phyloP scores from a whole-genome alignment of 2,888 invertebrate species.

The Pollenia amentaria region DNA sequence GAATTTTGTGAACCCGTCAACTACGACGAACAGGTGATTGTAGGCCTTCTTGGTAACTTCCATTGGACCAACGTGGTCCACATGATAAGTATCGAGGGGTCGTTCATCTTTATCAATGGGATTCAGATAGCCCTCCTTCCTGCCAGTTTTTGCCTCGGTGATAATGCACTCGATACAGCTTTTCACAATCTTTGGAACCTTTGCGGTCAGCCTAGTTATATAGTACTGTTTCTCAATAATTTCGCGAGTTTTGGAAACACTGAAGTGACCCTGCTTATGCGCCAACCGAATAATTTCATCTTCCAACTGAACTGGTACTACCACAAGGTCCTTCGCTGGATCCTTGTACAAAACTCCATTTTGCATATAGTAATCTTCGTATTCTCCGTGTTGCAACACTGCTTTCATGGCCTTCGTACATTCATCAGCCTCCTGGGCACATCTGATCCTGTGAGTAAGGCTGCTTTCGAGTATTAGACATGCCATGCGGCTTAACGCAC shows the following conservation, averaged over 20 bases:
- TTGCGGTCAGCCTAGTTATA: not conserved
- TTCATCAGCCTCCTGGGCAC: constrained; percentile 37
- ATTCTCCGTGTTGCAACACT: constrained; percentile 7
- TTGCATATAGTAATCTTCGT: constrained; percentile 59
- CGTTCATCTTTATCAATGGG: constrained; percentile 30
- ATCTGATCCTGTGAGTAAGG: constrained; percentile 32
- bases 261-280: constrained; percentile 31
- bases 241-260: not conserved
- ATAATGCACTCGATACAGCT: constrained; percentile 44
- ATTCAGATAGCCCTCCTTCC: constrained; percentile 38
- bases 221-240: constrained; percentile 6
- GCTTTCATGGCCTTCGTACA: constrained; percentile 52
- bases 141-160: constrained; percentile 36
- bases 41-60: constrained; percentile 28
- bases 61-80: constrained; percentile 56
- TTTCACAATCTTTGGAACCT: not conserved
- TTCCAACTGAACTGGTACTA: constrained; percentile 30
- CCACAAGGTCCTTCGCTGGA: constrained; percentile 18
- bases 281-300: not conserved
- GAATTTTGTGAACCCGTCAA: constrained; percentile 58
- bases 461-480: constrained; percentile 51
- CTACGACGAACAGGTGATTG: constrained; percentile 29
- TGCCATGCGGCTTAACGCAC: constrained; percentile 54
- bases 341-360: constrained; percentile 55
- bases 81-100: constrained; percentile 23